Conservation (phyloP, 2,888 invertebrate species). For the Eulithis testata region DNA sequence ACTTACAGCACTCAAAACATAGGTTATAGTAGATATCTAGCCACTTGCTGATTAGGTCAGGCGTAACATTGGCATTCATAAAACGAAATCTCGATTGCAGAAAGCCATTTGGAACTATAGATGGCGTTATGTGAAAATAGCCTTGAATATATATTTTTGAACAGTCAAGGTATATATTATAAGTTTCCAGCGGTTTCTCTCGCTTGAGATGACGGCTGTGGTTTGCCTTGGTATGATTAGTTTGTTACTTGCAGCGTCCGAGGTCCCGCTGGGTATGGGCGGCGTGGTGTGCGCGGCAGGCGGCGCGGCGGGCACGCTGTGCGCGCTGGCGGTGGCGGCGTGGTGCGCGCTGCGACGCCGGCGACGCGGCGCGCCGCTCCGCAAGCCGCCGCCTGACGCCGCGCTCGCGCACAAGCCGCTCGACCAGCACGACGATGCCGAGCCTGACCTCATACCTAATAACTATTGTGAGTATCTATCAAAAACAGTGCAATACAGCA, state of each 20-base stretch:
- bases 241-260: slow-evolving; percentile 58
- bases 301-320: not conserved
- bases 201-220: not conserved
- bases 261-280: slow-evolving; percentile 65
- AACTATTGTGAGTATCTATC: slow-evolving; percentile 68
- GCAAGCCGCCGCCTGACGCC: slow-evolving; percentile 40
- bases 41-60: too few species aligned
- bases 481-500: too few species aligned
- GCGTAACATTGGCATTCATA: too few species aligned
- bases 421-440: slow-evolving; percentile 70
- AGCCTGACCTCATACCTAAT: slow-evolving; percentile 79
- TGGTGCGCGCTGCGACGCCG: slow-evolving; percentile 50
- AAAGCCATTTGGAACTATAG: too few species aligned
- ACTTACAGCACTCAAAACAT: too few species aligned
- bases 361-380: slow-evolving; percentile 48
- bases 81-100: too few species aligned
- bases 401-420: slow-evolving; percentile 41
- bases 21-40: too few species aligned
- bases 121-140: too few species aligned
- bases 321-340: slow-evolving; percentile 58
- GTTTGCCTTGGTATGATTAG: not conserved
- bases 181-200: not conserved
- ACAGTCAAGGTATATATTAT: too few species aligned
- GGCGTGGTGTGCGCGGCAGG: slow-evolving; percentile 62
- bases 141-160: too few species aligned